Conservation (phyloP, 2,888 invertebrate genomes). For the Tenthredo mesomela region DNA sequence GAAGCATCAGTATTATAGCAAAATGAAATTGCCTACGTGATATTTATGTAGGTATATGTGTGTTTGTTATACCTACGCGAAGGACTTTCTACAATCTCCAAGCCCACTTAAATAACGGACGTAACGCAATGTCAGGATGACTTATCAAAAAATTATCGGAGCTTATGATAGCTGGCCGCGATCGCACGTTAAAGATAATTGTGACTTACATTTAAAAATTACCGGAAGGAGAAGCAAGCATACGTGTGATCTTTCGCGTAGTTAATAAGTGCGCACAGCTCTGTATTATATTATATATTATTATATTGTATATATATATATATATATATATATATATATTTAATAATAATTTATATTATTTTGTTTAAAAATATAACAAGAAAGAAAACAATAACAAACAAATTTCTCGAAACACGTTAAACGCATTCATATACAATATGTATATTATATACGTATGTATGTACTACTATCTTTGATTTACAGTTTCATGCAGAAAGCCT, state of each 20-base stretch:
- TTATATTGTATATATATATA: too few relatives aligned
- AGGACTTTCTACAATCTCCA: constrained; percentile 13
- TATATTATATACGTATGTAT: neutral
- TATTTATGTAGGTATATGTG: neutral
- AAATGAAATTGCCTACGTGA: neutral
- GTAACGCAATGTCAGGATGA: constrained; percentile 68
- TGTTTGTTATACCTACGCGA: neutral
- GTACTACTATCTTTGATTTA: neutral
- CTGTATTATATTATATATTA: too few relatives aligned
- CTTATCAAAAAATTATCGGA: constrained; percentile 62
- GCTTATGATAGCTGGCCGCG: constrained; percentile 37
- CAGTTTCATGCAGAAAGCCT: constrained; percentile 17
- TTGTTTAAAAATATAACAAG: too few relatives aligned
- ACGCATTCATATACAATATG: neutral
- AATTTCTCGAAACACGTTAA: neutral
- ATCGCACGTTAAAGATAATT: constrained; percentile 14
- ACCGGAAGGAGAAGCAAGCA: neutral
- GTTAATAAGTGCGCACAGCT: constrained; percentile 4
- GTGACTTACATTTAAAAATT: neutral
- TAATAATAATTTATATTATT: too few relatives aligned
- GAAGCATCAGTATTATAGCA: neutral
- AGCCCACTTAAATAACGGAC: constrained; percentile 5
- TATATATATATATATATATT: too few relatives aligned
- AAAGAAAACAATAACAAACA: neutral
- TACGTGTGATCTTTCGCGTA: neutral